Evolutionary conservation across 2,888 invertebrate genomes (phyloP).

Genomic region (Amphipyra berbera): DNA sequence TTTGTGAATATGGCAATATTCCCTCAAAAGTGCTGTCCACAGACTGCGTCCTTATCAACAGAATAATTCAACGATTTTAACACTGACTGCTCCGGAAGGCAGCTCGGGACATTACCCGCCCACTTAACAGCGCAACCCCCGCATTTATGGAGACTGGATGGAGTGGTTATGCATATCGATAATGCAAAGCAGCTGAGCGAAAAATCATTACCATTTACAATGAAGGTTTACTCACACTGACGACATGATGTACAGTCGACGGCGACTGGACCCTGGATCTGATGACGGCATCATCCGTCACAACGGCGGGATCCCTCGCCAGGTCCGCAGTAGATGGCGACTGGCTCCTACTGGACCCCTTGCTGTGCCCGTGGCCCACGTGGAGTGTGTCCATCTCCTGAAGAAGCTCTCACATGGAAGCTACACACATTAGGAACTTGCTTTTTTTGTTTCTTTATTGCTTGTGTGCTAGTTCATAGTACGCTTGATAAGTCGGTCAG

Average conservation of each 20-base stretch:
- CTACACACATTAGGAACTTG: conserved; percentile 46
- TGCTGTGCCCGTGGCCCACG: conserved; percentile 86
- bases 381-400: conserved; percentile 82
- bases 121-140: too few relatives aligned
- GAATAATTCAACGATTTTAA: too few relatives aligned
- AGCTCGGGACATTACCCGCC: too few relatives aligned
- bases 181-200: too few relatives aligned
- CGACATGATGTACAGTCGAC: conserved; percentile 82
- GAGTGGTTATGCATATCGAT: too few relatives aligned
- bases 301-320: conserved; percentile 80
- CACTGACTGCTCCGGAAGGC: too few relatives aligned
- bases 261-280: conserved; percentile 85
- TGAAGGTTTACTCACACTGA: conserved; percentile 71
- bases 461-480: conserved; percentile 47
- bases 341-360: conserved; percentile 91
- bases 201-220: too few relatives aligned
- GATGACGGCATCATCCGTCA: conserved; percentile 84
- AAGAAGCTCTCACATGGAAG: conserved; percentile 51
- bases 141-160: too few relatives aligned
- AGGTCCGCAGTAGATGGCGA: conserved; percentile 89
- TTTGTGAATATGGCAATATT: too few relatives aligned
- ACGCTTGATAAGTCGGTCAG: conserved; percentile 35
- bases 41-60: too few relatives aligned
- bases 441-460: conserved; percentile 18
- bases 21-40: too few relatives aligned